Evolutionary conservation across 2,888 invertebrate genomes (phyloP).

Genomic region (Alcis repandata): DNA sequence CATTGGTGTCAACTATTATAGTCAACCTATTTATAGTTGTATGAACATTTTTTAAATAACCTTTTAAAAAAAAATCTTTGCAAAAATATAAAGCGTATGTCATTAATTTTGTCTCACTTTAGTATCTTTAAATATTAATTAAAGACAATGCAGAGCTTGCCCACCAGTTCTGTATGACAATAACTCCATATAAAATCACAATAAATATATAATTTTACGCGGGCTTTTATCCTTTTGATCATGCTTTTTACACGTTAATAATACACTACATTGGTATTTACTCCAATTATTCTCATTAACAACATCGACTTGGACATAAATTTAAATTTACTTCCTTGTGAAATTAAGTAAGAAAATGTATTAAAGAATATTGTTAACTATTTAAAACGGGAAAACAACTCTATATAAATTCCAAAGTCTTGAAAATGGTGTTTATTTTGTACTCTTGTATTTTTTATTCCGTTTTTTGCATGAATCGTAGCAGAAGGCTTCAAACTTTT

Average conservation of each 20-base stretch:
- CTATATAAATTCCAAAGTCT: slow-evolving; percentile 3
- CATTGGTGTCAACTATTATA: too few relatives aligned
- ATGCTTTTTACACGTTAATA: slow-evolving; percentile 10
- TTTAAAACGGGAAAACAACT: slow-evolving; percentile 13
- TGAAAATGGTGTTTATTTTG: neutral
- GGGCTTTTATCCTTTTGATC: slow-evolving; percentile 13
- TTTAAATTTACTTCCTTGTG: slow-evolving; percentile 33
- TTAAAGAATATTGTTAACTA: slow-evolving; percentile 22
- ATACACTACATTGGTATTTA: slow-evolving; percentile 30
- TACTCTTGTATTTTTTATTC: neutral
- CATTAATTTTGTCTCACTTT: neutral
- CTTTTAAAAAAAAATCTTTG: neutral
- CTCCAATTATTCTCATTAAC: slow-evolving; percentile 33
- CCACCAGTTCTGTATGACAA: neutral
- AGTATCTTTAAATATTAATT: neutral
- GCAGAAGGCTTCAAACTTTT: too few relatives aligned
- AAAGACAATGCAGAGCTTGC: neutral
- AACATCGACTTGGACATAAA: slow-evolving; percentile 10
- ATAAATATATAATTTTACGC: neutral
- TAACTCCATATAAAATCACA: neutral
- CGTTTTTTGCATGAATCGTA: neutral
- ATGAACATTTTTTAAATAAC: neutral
- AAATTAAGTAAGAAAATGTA: slow-evolving; percentile 26
- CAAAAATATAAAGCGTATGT: neutral
- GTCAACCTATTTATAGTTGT: neutral